Percentiles rank a stretch among this genome's conserved stretches.
These are phyloP conservation scores for Platysternon megacephalum DNA, from an alignment of 2,113 vertebrate species.

Conservation along the genomic window DNA sequence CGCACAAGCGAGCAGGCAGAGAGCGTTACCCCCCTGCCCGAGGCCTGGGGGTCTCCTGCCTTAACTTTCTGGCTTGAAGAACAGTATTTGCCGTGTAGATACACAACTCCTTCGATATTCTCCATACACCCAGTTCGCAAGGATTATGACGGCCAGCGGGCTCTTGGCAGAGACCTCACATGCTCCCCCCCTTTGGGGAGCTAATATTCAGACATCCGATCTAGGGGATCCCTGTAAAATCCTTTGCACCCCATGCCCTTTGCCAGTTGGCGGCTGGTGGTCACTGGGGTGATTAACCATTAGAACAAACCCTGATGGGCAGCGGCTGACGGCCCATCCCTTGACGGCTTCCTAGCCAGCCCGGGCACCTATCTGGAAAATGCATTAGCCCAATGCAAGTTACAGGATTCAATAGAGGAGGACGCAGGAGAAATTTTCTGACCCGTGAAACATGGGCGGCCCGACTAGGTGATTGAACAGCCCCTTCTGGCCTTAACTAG, in stretches of 20 bases:
- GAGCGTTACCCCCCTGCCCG: too few relatives aligned
- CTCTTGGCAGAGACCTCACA: too few relatives aligned
- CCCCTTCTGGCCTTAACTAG: too few relatives aligned
- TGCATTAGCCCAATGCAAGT: background rate
- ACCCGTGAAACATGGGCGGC: background rate
- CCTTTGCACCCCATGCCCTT: background rate
- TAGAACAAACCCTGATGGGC: too few relatives aligned
- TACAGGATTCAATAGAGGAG: background rate
- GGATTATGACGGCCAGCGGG: too few relatives aligned
- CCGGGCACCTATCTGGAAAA: background rate
- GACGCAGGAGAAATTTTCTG: background rate
- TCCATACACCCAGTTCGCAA: background rate
- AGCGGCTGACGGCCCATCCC: background rate
- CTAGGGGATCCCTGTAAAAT: background rate
- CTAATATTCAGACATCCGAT: background rate
- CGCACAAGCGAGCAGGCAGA: background rate
- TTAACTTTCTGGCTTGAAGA: background rate
- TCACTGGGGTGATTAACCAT: fast-evolving
- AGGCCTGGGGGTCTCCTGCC: background rate
- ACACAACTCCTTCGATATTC: background rate
- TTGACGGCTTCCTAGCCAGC: background rate
- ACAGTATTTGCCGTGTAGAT: background rate
- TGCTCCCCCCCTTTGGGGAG: background rate
- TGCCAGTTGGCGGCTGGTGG: background rate
- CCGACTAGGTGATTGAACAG: background rate